phyloP scores from a whole-genome alignment of 1,140 invertebrate genomes.

The Drosophila albomicans region DNA sequence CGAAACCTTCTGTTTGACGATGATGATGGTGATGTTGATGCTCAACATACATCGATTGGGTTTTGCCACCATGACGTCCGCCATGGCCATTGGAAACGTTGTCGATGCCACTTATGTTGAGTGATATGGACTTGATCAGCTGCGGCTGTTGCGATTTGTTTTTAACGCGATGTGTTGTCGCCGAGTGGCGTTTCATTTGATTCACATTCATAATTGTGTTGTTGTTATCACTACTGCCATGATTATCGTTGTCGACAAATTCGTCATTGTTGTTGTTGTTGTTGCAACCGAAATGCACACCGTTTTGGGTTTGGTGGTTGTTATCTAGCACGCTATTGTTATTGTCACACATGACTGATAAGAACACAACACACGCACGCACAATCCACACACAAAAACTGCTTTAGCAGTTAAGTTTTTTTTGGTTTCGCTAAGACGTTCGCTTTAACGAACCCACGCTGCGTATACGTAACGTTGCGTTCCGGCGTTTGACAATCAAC shows the following conservation, averaged over 20 bases:
- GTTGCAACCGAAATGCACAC: constrained; percentile 54
- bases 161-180: constrained; percentile 18
- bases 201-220: constrained; percentile 45
- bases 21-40: constrained; percentile 1
- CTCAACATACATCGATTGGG: constrained; percentile 14
- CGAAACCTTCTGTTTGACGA: constrained; percentile 46
- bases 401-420: background rate
- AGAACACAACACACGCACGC: constrained; percentile 31
- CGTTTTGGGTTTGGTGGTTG: constrained; percentile 43
- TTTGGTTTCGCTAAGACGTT: constrained; percentile 18
- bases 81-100: background rate
- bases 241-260: background rate
- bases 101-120: constrained; percentile 39
- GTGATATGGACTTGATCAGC: constrained; percentile 64
- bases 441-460: constrained; percentile 8
- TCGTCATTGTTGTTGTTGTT: background rate
- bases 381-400: constrained; percentile 1
- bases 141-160: constrained; percentile 47
- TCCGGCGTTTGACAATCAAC: constrained; percentile 67
- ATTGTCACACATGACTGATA: constrained; percentile 72
- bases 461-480: constrained; percentile 46
- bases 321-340: constrained; percentile 66
- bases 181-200: constrained; percentile 64
- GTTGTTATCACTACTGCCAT: constrained; percentile 49
- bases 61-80: background rate